Evolutionary conservation across 2,888 invertebrate species (phyloP).

Genomic region (Strigamia crassipes): DNA sequence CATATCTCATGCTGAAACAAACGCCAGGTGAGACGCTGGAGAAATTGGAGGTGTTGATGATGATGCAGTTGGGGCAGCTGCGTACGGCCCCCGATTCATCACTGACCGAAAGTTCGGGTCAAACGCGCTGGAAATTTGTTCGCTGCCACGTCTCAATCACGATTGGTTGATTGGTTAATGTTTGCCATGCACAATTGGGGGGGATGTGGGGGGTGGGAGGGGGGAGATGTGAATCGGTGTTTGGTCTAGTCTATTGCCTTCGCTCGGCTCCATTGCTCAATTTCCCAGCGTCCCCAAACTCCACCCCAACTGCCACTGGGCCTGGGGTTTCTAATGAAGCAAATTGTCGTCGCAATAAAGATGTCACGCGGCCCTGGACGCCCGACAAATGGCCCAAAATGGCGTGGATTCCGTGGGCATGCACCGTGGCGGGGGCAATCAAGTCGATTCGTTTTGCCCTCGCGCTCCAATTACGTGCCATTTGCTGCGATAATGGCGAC

Average conservation of each 20-base stretch:
- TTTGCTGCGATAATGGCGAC: neutral
- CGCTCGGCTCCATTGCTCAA: constrained; percentile 25
- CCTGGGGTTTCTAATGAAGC: constrained; percentile 40
- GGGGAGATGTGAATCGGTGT: neutral
- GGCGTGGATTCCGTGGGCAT: neutral
- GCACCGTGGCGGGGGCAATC: constrained; percentile 7
- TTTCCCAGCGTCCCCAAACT: constrained; percentile 31
- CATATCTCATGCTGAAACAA: neutral
- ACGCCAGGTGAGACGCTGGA: neutral
- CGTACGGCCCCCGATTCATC: neutral
- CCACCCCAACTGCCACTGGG: constrained; percentile 31
- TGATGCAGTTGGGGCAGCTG: neutral
- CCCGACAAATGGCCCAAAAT: constrained; percentile 34
- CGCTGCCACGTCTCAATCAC: neutral
- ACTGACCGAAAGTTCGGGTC: neutral
- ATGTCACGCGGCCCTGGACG: constrained; percentile 35
- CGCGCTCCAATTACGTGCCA: constrained; percentile 6
- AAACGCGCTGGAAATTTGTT: neutral
- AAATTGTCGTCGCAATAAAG: constrained; percentile 40
- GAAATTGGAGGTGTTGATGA: neutral
- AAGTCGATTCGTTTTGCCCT: constrained; percentile 21
- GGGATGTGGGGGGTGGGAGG: neutral
- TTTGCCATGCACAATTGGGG: neutral
- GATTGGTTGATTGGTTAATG: constrained; percentile 14
- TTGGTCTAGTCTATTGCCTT: neutral